These are phyloP conservation scores for Lordiphosa andalusiaca DNA, from an alignment of 2,888 invertebrate genomes.

Conservation along the genomic window DNA sequence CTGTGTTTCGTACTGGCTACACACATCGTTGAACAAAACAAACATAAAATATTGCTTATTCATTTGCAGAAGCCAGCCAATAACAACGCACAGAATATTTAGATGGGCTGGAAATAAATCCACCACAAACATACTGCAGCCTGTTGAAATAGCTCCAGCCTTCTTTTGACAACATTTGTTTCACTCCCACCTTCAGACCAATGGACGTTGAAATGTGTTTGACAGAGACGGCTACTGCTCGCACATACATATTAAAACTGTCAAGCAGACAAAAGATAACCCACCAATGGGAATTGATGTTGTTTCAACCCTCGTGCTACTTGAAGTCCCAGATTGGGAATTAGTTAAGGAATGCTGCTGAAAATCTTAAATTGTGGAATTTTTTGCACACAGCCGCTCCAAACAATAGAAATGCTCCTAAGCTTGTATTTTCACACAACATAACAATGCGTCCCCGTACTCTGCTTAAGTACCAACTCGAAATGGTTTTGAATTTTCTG, in stretches of 20 bases:
- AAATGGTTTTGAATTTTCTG: slow-evolving; percentile 31
- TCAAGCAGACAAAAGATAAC: slow-evolving; percentile 14
- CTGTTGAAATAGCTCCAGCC: slow-evolving; percentile 33
- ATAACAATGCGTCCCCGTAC: slow-evolving; percentile 50
- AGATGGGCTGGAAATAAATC: slow-evolving; percentile 2
- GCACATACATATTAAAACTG: slow-evolving; percentile 11
- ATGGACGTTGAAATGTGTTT: background rate
- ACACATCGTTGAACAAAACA: slow-evolving; percentile 70
- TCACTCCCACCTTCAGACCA: slow-evolving; percentile 26
- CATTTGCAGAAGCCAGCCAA: slow-evolving; percentile 52
- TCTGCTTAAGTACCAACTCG: slow-evolving; percentile 45
- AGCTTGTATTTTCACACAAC: slow-evolving; percentile 72
- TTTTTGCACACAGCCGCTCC: slow-evolving; percentile 51
- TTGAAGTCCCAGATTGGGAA: slow-evolving; percentile 45
- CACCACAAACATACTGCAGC: slow-evolving; percentile 8
- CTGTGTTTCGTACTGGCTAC: slow-evolving; percentile 70
- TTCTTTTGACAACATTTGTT: slow-evolving; percentile 24
- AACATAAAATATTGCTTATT: slow-evolving; percentile 70
- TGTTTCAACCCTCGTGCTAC: slow-evolving; percentile 40
- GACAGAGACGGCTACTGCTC: slow-evolving; percentile 10
- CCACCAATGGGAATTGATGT: slow-evolving; percentile 44
- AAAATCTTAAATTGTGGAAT: slow-evolving; percentile 59
- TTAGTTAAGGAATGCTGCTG: slow-evolving; percentile 50
- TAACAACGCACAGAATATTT: slow-evolving; percentile 30
- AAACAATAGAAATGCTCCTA: slow-evolving; percentile 61